A percentile compares a stretch with the other conserved stretches of the same genome.
Conservation (phyloP, 1,140 invertebrate genomes). For the Sitodiplosis mosellana region DNA sequence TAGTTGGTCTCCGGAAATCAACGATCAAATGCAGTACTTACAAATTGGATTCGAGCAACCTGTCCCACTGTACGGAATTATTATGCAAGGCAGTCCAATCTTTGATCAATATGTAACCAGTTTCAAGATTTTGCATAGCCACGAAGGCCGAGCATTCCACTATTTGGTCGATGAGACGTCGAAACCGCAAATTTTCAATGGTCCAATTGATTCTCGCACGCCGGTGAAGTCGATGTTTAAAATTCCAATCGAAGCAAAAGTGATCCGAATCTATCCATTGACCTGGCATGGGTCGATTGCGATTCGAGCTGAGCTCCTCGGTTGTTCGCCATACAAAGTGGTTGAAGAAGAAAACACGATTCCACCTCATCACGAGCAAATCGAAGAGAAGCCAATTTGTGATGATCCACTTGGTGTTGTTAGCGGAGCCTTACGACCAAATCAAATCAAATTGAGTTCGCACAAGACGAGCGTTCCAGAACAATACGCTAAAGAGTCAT, state of each 20-base stretch:
- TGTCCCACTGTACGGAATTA: conserved; percentile 50
- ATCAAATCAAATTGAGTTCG: conserved; percentile 34
- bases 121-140: conserved; percentile 49
- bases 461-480: conserved; percentile 7
- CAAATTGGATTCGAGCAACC: conserved; percentile 42
- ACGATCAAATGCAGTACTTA: conserved; percentile 42
- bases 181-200: conserved; percentile 42
- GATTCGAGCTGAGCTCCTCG: conserved; percentile 52
- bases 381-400: conserved; percentile 22
- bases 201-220: conserved; percentile 39
- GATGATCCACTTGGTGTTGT: conserved; percentile 44
- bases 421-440: conserved; percentile 29
- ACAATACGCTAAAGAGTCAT: conserved; percentile 17
- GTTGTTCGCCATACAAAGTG: conserved; percentile 30
- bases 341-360: neutral
- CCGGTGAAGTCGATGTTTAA: conserved; percentile 43
- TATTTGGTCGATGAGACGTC: conserved; percentile 25
- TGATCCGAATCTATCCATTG: conserved; percentile 46
- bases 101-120: conserved; percentile 55
- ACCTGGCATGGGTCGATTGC: conserved; percentile 60
- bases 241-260: conserved; percentile 48
- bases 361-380: conserved; percentile 4
- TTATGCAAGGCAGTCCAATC: conserved; percentile 42
- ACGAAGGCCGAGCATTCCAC: conserved; percentile 36
- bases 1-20: conserved; percentile 40